Conservation (phyloP, 1,140 invertebrate species). For the Cyphomyrmex costatus region DNA sequence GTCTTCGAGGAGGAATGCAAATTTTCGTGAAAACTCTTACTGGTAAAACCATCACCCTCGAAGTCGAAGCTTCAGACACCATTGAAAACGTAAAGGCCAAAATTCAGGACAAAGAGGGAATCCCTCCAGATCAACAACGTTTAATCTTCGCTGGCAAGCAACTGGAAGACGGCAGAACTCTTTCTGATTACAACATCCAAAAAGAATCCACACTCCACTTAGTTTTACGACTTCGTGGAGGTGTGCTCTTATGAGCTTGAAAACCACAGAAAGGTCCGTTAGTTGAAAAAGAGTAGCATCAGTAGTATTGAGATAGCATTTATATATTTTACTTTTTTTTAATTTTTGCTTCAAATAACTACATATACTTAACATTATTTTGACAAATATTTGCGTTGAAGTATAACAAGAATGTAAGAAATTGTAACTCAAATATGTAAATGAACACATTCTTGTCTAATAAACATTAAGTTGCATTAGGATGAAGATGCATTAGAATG, state of each 20-base stretch:
- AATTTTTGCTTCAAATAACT: constrained; percentile 10
- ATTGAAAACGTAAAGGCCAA: constrained; percentile 91
- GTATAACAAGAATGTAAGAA: constrained; percentile 43
- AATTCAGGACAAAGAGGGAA: constrained; percentile 87
- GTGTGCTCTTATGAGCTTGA: background rate
- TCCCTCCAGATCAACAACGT: constrained; percentile 87
- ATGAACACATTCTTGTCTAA: constrained; percentile 7
- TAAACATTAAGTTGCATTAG: constrained; percentile 2
- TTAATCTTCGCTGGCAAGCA: constrained; percentile 88
- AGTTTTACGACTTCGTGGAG: constrained; percentile 79
- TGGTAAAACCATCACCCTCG: constrained; percentile 89
- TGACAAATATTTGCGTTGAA: background rate
- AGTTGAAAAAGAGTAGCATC: constrained; percentile 17
- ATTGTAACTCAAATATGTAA: constrained; percentile 24
- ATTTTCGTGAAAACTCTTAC: constrained; percentile 90
- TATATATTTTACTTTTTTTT: background rate
- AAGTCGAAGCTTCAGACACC: constrained; percentile 89
- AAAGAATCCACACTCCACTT: constrained; percentile 80
- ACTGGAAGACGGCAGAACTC: constrained; percentile 85
- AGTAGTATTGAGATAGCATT: constrained; percentile 22
- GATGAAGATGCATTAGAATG: background rate
- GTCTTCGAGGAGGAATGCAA: constrained; percentile 55
- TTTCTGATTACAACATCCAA: constrained; percentile 47
- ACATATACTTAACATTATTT: background rate
- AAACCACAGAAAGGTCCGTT: background rate